Conservation (phyloP, 35 echinoderm and acorn worm species). For the Ptychodera flava region DNA sequence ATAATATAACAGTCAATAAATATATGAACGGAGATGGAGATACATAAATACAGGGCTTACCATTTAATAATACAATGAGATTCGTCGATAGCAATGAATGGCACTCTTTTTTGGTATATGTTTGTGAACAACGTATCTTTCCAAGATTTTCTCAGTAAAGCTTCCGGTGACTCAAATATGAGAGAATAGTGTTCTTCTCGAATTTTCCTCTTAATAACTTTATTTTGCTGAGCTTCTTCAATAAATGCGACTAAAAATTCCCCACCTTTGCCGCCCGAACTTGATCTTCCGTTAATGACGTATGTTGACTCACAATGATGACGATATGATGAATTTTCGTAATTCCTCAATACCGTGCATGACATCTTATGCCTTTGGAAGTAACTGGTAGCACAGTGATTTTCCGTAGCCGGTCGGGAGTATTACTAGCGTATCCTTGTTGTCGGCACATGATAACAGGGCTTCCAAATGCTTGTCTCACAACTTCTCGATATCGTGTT, state of each 20-base stretch:
- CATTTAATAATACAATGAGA: background rate
- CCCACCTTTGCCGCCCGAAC: background rate
- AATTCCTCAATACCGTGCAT: background rate
- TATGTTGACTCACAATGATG: background rate
- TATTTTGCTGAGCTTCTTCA: background rate
- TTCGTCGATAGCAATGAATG: background rate
- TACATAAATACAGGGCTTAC: no score
- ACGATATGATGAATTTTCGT: background rate
- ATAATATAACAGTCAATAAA: no score
- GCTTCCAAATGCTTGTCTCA: no score
- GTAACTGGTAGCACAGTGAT: background rate
- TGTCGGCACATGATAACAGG: no score
- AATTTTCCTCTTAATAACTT: background rate
- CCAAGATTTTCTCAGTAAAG: background rate
- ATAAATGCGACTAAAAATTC: background rate
- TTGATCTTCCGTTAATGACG: background rate
- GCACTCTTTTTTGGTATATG: background rate
- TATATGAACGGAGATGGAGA: no score
- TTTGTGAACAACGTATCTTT: background rate
- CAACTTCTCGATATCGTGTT: no score
- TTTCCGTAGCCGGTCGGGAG: background rate
- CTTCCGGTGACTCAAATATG: background rate
- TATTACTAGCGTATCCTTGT: background rate
- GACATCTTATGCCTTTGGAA: background rate
- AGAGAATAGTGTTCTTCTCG: background rate